Evolutionary conservation across 2,113 vertebrate species (phyloP).

Genomic region (Leiothrix lutea): DNA sequence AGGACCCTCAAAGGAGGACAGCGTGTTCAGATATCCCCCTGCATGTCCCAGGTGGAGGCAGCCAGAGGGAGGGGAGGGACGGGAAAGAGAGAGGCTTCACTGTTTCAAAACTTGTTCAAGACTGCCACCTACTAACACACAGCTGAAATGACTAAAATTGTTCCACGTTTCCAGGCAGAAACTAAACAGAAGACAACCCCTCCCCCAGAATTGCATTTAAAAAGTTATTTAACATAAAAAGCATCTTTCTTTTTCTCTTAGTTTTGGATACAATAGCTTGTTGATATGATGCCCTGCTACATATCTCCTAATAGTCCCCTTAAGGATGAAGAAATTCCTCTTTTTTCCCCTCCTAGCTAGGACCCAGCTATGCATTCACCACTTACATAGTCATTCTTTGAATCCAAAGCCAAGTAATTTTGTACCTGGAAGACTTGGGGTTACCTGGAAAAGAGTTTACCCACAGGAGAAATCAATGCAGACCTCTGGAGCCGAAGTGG

Average conservation of each 20-base stretch:
- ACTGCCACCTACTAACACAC: constrained; percentile 70
- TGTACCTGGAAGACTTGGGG: neutral
- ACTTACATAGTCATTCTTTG: neutral
- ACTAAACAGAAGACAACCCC: neutral
- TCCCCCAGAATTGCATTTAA: neutral
- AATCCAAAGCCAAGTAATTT: neutral
- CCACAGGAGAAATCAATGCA: neutral
- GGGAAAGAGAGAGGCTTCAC: neutral
- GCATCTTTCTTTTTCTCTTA: neutral
- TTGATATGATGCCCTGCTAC: neutral
- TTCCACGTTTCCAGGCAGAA: neutral
- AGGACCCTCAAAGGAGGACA: neutral
- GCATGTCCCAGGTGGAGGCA: no score
- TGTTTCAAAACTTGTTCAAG: constrained; percentile 65
- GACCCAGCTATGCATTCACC: neutral
- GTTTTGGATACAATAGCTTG: neutral
- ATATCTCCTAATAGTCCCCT: neutral
- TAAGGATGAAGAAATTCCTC: neutral
- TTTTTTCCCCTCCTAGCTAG: neutral
- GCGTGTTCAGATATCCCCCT: neutral
- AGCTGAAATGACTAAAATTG: constrained; percentile 15
- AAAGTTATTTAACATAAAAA: neutral
- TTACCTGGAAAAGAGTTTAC: neutral
- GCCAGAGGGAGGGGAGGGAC: no score
- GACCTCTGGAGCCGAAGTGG: neutral